Evolutionary conservation across 2,888 invertebrate genomes (phyloP).

Genomic region (Congeria kusceri): DNA sequence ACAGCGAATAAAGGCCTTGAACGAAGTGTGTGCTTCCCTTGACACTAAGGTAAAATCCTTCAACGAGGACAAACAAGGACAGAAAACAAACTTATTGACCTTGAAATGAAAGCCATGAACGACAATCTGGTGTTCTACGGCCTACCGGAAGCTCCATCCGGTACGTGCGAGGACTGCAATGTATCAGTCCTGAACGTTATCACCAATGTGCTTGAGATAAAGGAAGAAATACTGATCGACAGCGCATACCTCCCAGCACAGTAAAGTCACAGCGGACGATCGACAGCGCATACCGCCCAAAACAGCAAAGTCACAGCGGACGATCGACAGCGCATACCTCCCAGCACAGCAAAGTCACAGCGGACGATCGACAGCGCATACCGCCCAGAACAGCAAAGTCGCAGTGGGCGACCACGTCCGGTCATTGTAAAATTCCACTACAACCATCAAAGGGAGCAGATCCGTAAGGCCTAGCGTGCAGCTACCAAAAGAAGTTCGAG

Average conservation of each 20-base stretch:
- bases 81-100: neutral
- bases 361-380: no score
- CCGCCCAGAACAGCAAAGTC: no score
- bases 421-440: neutral
- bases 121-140: neutral
- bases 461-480: neutral
- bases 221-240: neutral
- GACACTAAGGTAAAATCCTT: neutral
- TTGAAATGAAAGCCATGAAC: neutral
- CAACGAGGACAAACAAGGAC: neutral
- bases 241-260: neutral
- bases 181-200: neutral
- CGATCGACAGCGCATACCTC: conserved; percentile 2
- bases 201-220: neutral
- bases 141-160: neutral
- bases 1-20: no score
- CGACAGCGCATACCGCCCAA: conserved; percentile 6
- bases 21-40: no score
- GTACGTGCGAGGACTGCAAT: neutral
- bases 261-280: neutral
- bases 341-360: neutral
- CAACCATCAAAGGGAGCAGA: neutral
- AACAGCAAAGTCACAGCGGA: neutral
- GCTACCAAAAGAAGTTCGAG: neutral
- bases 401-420: neutral